Evolutionary conservation across 2,113 vertebrate genomes (phyloP).

Genomic region (Ranitomeya imitator): DNA sequence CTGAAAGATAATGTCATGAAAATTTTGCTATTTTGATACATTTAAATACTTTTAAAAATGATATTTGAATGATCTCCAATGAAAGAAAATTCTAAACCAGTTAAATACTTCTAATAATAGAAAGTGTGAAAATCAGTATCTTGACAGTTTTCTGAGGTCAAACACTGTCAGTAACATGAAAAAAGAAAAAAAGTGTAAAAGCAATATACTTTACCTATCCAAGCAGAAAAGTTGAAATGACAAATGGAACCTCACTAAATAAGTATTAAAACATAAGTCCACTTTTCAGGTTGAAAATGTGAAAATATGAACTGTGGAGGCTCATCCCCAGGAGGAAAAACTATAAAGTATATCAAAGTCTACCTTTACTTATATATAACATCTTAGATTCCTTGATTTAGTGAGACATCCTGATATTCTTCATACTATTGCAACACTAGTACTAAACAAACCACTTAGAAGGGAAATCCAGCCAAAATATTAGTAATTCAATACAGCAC

Average conservation of each 20-base stretch:
- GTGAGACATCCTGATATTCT: no score
- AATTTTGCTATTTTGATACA: background rate
- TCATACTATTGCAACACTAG: no score
- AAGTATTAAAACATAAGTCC: background rate
- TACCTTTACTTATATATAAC: background rate
- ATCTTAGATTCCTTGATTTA: no score
- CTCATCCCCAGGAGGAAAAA: background rate
- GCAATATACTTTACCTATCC: background rate
- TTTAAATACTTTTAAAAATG: background rate
- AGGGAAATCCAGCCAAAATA: no score
- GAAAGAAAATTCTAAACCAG: background rate
- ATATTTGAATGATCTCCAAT: background rate
- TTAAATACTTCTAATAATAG: constrained; percentile 20
- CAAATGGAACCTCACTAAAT: constrained; percentile 1
- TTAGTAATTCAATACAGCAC: no score
- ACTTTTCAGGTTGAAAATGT: background rate
- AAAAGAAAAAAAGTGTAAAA: background rate
- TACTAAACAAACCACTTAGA: no score
- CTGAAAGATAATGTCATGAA: background rate
- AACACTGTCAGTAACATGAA: background rate
- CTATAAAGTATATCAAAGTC: background rate
- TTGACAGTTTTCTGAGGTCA: constrained; percentile 33
- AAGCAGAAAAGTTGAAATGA: constrained; percentile 32
- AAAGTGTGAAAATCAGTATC: constrained; percentile 18
- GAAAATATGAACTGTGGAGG: background rate